phyloP scores from a whole-genome alignment of 2,113 vertebrate genomes.

The Amazona vittata region DNA sequence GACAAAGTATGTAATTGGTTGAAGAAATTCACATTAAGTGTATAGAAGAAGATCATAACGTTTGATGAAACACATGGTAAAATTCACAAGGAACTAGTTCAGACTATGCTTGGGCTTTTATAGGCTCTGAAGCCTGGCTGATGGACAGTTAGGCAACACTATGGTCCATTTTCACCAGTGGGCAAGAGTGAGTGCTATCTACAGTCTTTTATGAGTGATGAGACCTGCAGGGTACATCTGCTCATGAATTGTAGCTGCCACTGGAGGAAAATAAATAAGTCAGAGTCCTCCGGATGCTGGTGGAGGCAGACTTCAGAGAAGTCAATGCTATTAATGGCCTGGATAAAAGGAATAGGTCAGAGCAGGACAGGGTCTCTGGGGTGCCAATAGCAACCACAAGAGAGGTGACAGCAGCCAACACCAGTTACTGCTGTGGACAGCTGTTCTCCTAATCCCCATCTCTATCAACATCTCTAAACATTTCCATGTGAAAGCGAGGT shows the following conservation, averaged over 20 bases:
- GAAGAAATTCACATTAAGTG: not conserved
- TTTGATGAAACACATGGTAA: not conserved
- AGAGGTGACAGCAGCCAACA: not conserved
- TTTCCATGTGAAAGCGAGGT: not conserved
- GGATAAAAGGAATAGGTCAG: conserved; percentile 40
- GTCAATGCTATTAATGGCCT: conserved; percentile 12
- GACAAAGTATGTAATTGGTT: not conserved
- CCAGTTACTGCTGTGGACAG: not conserved
- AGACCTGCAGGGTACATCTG: not conserved
- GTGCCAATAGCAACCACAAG: not conserved
- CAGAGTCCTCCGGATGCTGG: not conserved
- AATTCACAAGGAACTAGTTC: not conserved
- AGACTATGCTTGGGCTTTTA: not conserved
- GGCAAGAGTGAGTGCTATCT: not conserved
- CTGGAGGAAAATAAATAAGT: not conserved
- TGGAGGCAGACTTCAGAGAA: not conserved
- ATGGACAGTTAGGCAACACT: not conserved
- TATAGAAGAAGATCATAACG: not conserved
- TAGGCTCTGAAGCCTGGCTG: not conserved
- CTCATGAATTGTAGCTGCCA: not conserved
- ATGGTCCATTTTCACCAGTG: not conserved
- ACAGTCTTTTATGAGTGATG: not conserved
- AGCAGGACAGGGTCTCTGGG: conserved; percentile 21
- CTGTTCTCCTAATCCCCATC: conserved; percentile 47
- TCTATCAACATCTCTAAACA: conserved; percentile 31